Percentiles rank a stretch among this genome's conserved stretches.
phyloP scores from a whole-genome alignment of 1,140 invertebrate genomes.

The Lucilia cuprina region DNA sequence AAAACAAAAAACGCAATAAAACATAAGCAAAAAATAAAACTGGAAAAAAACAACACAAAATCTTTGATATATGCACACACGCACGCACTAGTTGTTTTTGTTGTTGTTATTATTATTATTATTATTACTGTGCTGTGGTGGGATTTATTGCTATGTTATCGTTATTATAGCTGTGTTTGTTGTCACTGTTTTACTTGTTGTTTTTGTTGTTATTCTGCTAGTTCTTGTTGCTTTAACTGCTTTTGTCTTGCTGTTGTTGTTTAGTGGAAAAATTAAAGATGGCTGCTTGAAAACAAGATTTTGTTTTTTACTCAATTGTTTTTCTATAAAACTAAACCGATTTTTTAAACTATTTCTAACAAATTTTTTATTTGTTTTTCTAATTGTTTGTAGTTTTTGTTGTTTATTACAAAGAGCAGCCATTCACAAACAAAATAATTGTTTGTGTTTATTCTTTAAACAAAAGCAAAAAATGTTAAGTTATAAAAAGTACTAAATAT shows the following conservation, averaged over 20 bases:
- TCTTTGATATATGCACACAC: background rate
- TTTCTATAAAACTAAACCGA: background rate
- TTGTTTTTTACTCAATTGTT: conserved; percentile 6
- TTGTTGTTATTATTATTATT: too few relatives aligned
- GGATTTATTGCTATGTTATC: conserved; percentile 2
- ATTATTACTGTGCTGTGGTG: background rate
- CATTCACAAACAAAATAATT: conserved; percentile 16
- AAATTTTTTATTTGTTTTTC: background rate
- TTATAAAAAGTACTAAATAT: background rate
- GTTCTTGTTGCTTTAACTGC: background rate
- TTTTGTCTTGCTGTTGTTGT: background rate
- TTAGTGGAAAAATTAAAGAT: background rate
- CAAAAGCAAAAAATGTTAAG: background rate
- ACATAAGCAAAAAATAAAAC: background rate
- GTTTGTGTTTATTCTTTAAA: conserved; percentile 4
- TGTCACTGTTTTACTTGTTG: background rate
- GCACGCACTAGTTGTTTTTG: background rate
- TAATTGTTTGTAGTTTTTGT: background rate
- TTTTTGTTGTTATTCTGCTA: background rate
- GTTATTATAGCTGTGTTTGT: background rate
- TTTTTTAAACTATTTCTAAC: background rate
- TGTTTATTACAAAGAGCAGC: background rate
- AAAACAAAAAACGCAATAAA: background rate
- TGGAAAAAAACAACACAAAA: background rate
- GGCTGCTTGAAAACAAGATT: conserved; percentile 18